These are phyloP conservation scores for Lagodon rhomboides DNA, from an alignment of 2,797 vertebrate species.

Conservation along the genomic window DNA sequence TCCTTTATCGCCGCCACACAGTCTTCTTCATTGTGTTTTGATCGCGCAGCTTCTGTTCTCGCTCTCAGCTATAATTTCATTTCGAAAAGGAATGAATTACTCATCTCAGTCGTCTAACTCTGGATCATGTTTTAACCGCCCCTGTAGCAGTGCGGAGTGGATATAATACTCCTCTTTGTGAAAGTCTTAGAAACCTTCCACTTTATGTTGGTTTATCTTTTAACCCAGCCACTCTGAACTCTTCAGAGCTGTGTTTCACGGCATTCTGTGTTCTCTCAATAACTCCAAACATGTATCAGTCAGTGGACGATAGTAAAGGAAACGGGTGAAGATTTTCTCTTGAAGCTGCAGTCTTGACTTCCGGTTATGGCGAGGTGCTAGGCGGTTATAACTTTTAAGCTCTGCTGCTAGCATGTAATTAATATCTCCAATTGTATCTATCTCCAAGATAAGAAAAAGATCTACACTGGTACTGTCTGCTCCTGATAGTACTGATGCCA, in stretches of 20 bases:
- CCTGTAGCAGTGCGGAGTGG: not conserved
- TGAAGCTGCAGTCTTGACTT: too few species aligned
- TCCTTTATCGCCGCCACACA: conserved; percentile 13
- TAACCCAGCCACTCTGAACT: not conserved
- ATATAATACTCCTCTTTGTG: conserved; percentile 10
- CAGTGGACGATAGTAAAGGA: too few species aligned
- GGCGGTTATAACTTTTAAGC: too few species aligned
- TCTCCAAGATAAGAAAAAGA: too few species aligned
- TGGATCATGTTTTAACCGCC: not conserved
- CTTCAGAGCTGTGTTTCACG: not conserved
- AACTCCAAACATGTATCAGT: too few species aligned
- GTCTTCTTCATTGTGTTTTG: conserved; percentile 15
- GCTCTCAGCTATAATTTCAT: conserved; percentile 15
- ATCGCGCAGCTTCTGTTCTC: not conserved
- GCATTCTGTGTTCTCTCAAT: not conserved
- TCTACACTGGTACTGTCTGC: too few species aligned
- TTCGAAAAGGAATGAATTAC: not conserved
- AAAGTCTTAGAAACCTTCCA: not conserved
- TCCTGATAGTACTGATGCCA: too few species aligned
- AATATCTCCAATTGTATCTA: too few species aligned
- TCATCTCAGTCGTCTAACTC: not conserved
- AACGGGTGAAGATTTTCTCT: too few species aligned
- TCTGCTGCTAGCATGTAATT: too few species aligned
- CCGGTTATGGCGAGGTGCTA: too few species aligned
- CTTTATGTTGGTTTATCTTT: not conserved